phyloP scores from a whole-genome alignment of 2,113 vertebrate species.

The Pardalotus punctatus region DNA sequence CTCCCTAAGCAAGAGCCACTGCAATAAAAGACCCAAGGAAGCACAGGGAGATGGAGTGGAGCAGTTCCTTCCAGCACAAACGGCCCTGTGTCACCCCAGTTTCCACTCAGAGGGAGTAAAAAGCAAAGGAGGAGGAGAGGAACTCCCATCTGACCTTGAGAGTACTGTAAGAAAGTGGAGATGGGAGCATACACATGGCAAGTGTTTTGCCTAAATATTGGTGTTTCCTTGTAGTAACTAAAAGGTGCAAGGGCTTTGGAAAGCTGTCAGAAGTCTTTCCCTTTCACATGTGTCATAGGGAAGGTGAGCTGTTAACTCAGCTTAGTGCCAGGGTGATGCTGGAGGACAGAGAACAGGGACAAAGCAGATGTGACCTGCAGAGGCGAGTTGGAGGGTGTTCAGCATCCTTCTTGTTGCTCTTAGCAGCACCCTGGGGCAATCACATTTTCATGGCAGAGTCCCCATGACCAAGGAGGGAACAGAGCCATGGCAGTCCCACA shows the following conservation, averaged over 20 bases:
- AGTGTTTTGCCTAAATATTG: neutral
- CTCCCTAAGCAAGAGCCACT: neutral
- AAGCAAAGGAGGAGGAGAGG: neutral
- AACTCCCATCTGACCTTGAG: neutral
- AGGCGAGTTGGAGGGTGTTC: neutral
- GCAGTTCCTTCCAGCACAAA: neutral
- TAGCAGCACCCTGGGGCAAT: neutral
- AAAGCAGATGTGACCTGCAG: neutral
- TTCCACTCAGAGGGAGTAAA: neutral
- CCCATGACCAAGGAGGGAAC: neutral
- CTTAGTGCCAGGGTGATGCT: neutral
- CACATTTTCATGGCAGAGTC: neutral
- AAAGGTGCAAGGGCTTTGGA: neutral
- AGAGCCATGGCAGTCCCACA: neutral
- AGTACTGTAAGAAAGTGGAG: neutral
- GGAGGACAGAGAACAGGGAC: neutral
- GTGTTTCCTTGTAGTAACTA: neutral
- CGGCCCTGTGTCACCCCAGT: neutral
- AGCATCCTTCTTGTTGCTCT: neutral
- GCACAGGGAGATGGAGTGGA: neutral
- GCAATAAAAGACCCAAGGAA: neutral
- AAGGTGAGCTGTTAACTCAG: neutral
- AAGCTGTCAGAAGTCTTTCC: neutral
- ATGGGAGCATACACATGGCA: no score
- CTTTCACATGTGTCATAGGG: neutral